phyloP scores from a whole-genome alignment of 1,140 invertebrate species.

The Thalassaphorura encarpata region DNA sequence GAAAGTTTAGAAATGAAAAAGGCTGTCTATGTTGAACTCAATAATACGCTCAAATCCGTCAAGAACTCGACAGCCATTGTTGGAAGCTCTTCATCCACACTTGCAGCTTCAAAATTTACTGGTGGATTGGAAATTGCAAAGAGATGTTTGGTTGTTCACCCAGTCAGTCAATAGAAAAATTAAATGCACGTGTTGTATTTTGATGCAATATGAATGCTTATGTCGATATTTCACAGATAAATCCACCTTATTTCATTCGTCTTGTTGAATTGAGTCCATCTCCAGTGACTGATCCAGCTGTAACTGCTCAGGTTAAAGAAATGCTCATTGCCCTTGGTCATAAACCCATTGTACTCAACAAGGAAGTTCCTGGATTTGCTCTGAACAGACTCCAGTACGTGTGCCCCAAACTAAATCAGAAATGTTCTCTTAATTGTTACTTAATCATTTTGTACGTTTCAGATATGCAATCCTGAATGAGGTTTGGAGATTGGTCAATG shows the following conservation, averaged over 20 bases:
- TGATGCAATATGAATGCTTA: no score
- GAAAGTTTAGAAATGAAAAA: constrained; percentile 76
- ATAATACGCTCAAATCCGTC: constrained; percentile 48
- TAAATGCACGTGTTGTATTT: background rate
- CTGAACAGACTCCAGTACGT: constrained; percentile 84
- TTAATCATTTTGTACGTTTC: constrained; percentile 23
- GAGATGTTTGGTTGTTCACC: constrained; percentile 74
- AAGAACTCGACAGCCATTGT: constrained; percentile 55
- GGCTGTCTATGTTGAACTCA: constrained; percentile 65
- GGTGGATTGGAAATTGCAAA: constrained; percentile 57
- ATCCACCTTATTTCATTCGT: constrained; percentile 92
- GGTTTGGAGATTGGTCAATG: constrained; percentile 75
- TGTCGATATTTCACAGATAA: constrained; percentile 59
- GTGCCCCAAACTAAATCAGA: constrained; percentile 3
- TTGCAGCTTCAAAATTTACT: constrained; percentile 73
- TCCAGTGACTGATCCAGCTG: constrained; percentile 68
- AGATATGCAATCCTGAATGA: constrained; percentile 90
- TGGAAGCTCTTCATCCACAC: constrained; percentile 84
- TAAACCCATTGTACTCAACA: constrained; percentile 68
- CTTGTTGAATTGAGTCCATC: constrained; percentile 89
- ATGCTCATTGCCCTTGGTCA: constrained; percentile 85
- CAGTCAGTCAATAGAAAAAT: constrained; percentile 45
- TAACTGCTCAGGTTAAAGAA: constrained; percentile 53
- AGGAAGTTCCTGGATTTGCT: constrained; percentile 85
- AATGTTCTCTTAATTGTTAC: background rate